These are phyloP conservation scores for Scomber colias DNA, from an alignment of 2,113 vertebrate species.

Conservation along the genomic window DNA sequence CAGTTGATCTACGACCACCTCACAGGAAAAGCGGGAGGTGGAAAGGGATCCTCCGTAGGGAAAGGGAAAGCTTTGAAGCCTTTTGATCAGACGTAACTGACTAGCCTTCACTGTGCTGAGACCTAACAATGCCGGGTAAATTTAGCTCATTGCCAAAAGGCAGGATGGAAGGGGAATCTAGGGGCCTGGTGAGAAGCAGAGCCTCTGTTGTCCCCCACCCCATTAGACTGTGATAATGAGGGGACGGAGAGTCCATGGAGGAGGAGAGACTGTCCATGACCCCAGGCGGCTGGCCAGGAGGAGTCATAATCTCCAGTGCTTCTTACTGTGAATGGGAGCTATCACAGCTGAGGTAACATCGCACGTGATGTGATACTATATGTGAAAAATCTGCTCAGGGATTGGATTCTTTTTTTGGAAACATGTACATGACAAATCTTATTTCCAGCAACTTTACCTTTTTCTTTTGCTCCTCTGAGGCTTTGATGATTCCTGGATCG, in stretches of 20 bases:
- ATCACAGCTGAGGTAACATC: neutral
- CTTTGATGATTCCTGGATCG: slow-evolving; percentile 98
- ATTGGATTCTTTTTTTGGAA: too few species aligned
- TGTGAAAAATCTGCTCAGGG: neutral
- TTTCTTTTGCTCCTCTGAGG: slow-evolving; percentile 99
- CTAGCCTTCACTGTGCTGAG: neutral
- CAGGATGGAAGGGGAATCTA: slow-evolving; percentile 22
- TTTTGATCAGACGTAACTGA: slow-evolving; percentile 25
- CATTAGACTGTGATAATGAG: slow-evolving; percentile 58
- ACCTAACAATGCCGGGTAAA: slow-evolving; percentile 56
- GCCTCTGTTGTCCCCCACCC: slow-evolving; percentile 29
- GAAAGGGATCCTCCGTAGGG: slow-evolving; percentile 14
- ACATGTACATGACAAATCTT: neutral
- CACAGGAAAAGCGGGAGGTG: slow-evolving; percentile 5
- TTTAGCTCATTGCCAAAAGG: slow-evolving; percentile 57
- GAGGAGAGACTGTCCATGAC: neutral
- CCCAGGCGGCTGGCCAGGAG: neutral
- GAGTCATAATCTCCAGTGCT: neutral
- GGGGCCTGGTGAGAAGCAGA: slow-evolving; percentile 4
- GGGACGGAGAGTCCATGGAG: neutral
- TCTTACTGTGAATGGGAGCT: neutral
- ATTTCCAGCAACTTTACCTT: slow-evolving; percentile 85
- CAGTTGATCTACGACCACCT: neutral
- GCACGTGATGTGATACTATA: neutral
- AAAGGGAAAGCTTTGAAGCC: slow-evolving; percentile 33